Percentiles rank a stretch among this genome's conserved stretches.
These are phyloP conservation scores for Paradoxurus hermaphroditus DNA, from an alignment of 2,113 vertebrate species.

Conservation along the genomic window DNA sequence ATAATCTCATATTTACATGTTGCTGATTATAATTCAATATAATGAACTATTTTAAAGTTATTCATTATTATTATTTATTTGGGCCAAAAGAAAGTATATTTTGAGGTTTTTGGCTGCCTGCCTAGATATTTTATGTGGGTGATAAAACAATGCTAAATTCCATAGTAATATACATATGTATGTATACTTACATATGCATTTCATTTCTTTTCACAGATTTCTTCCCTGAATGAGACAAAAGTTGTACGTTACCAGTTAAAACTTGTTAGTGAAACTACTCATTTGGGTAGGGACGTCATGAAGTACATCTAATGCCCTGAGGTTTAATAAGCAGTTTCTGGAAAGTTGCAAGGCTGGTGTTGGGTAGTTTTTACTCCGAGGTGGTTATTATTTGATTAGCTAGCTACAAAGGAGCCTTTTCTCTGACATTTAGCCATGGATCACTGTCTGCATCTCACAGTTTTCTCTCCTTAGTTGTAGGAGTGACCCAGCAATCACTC, in stretches of 20 bases:
- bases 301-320: conserved; percentile 15
- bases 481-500: conserved; percentile 53
- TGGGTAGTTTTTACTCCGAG: neutral
- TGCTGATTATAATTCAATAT: conserved; percentile 30
- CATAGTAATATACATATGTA: neutral
- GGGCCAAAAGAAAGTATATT: neutral
- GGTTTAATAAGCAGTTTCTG: conserved; percentile 63
- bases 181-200: neutral
- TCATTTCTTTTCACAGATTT: neutral
- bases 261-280: conserved; percentile 32
- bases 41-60: conserved; percentile 34
- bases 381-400: conserved; percentile 70
- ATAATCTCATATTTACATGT: neutral
- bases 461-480: conserved; percentile 59
- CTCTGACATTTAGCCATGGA: conserved; percentile 34
- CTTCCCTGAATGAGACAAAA: neutral
- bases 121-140: neutral
- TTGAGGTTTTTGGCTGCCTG: conserved; percentile 6
- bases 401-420: conserved; percentile 48
- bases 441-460: conserved; percentile 23
- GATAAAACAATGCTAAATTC: neutral
- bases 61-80: conserved; percentile 30
- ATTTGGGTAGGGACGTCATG: neutral
- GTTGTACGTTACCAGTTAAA: conserved; percentile 47
- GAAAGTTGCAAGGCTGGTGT: neutral